phyloP scores from a whole-genome alignment of 2,888 invertebrate species.

The Ichneumoninae sp. region DNA sequence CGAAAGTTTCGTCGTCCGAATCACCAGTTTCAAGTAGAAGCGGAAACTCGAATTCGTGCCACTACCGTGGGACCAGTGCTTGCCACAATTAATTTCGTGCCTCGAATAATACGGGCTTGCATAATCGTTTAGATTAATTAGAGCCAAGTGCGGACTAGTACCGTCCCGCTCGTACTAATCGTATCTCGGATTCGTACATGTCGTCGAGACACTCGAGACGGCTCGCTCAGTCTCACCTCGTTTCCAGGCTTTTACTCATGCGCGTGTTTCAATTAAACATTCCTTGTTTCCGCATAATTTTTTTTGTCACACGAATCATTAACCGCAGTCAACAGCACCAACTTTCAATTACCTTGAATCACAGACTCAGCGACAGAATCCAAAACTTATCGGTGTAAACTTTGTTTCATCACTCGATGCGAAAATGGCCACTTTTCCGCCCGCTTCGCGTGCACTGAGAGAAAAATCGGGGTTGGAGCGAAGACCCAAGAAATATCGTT shows the following conservation, averaged over 20 bases:
- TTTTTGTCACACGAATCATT: too few species aligned
- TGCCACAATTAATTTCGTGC: conserved; percentile 79
- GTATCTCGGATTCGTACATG: conserved; percentile 52
- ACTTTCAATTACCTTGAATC: too few species aligned
- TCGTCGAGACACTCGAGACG: conserved; percentile 21
- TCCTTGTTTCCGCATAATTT: too few species aligned
- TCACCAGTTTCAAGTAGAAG: conserved; percentile 50
- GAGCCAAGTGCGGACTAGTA: conserved; percentile 73
- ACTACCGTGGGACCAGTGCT: conserved; percentile 44
- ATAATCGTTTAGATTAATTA: conserved; percentile 82
- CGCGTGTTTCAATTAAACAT: conserved; percentile 1
- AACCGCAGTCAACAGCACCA: too few species aligned
- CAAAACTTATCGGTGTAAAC: too few species aligned
- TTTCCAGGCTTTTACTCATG: not conserved
- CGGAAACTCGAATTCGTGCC: conserved; percentile 34
- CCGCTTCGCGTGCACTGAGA: not conserved
- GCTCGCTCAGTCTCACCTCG: not conserved
- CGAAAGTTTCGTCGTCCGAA: conserved; percentile 65
- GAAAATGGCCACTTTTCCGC: too few species aligned
- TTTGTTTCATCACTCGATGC: too few species aligned
- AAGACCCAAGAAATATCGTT: too few species aligned
- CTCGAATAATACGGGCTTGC: conserved; percentile 77
- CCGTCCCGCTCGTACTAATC: conserved; percentile 38
- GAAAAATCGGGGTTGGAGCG: too few species aligned
- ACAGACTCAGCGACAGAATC: too few species aligned